These are phyloP conservation scores for Lethrus apterus DNA, from an alignment of 1,140 invertebrate species.

Conservation along the genomic window DNA sequence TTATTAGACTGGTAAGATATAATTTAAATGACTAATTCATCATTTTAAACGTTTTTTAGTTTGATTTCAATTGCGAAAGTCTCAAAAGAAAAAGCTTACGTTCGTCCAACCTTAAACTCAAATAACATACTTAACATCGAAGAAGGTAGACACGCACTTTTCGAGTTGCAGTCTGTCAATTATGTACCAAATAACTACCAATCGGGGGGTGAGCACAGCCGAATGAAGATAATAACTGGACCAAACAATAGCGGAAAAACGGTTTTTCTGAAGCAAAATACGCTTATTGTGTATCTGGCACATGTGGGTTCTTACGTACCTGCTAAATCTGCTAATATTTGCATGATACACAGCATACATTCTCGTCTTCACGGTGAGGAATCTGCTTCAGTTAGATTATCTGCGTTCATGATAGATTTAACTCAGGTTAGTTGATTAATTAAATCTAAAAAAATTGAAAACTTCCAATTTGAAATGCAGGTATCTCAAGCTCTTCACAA, in stretches of 20 bases:
- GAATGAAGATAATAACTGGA: conserved; percentile 75
- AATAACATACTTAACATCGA: conserved; percentile 58
- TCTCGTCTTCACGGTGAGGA: conserved; percentile 68
- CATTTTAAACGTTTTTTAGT: conserved; percentile 42
- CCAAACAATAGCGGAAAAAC: conserved; percentile 91
- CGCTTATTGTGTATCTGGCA: conserved; percentile 71
- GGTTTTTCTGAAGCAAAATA: conserved; percentile 80
- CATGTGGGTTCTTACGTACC: conserved; percentile 87
- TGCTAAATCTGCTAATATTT: conserved; percentile 63
- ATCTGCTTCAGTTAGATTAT: conserved; percentile 70
- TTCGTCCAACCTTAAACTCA: conserved; percentile 56
- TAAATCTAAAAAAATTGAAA: not conserved
- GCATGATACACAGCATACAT: conserved; percentile 64
- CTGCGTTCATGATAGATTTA: conserved; percentile 79
- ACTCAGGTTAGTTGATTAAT: conserved; percentile 55
- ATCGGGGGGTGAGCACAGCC: conserved; percentile 47
- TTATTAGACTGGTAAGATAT: conserved; percentile 64
- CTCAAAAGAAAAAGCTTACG: conserved; percentile 63
- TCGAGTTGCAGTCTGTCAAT: conserved; percentile 55
- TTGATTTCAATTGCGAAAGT: conserved; percentile 64
- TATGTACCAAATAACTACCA: conserved; percentile 69
- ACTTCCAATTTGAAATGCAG: conserved; percentile 41
- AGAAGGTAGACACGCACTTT: conserved; percentile 71
- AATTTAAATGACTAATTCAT: not conserved
- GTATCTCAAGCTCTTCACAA: conserved; percentile 61